Base-by-base conservation (phyloP, 2,888 invertebrate genomes). In the Spodoptera picta region DNA sequence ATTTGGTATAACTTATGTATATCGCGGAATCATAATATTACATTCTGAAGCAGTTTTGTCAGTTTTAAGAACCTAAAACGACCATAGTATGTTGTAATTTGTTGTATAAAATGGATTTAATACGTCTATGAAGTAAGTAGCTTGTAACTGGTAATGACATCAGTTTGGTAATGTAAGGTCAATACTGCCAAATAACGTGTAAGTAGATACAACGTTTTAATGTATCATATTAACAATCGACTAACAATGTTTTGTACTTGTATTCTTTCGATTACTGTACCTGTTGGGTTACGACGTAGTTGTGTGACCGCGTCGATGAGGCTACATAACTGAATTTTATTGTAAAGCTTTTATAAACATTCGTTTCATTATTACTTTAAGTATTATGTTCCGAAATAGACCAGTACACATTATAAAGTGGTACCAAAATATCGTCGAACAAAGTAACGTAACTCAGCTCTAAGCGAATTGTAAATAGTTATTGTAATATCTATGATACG, bases 111-210 rank as follows among this genome's bases (percentile, higher is more conserved):
- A 84, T 83, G 82, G 81, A 88, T 87, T 80, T 87, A 90, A 87
- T 88, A 88, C 80, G 36, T 36, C 80, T 88, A 85, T 81, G 69
- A 87, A 85, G 82, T 89, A 92, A 89, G 85, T 92, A 92, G 91
- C 81, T 83, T 87, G 84, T 84, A 87, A 90, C 80, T 87, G 86
- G 85, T 89, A 81, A 77, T 77, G 73, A 85, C 74, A 87, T 86
- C 88, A 85, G 88, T 88, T 86, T 88, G 87, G 86, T 89, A 89
- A 88, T 81, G 80, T 87, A 87, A 88, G 90, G 88, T 90, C 90
- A 91, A 87, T 91, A 93, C 94, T 93, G 94, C 93, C 94, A 93
- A 87, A 88, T 92, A 92, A 87, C 69, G 85, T 82, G 77, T 92
- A 92, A 91, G 90, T 92, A 92, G 89, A 86, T 90, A 92, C 92